Percentiles rank a stretch among this genome's conserved stretches.
phyloP scores from a whole-genome alignment of 1,140 invertebrate species.

The Cephus cinctus region DNA sequence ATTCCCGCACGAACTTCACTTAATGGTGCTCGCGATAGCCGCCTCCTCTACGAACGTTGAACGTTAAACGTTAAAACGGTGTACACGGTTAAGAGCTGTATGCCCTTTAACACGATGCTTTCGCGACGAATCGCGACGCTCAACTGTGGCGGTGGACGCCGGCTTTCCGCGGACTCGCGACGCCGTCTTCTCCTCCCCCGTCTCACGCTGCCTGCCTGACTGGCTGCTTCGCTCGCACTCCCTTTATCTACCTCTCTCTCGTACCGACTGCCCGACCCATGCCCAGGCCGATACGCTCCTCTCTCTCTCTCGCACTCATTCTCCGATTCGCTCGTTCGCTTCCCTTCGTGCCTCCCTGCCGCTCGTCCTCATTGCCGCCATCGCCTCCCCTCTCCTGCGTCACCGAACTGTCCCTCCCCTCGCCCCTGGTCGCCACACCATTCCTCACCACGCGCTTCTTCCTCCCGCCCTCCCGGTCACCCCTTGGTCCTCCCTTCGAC shows the following conservation, averaged over 20 bases:
- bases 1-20: too few relatives aligned
- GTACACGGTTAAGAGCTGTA: too few relatives aligned
- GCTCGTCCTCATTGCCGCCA: slow-evolving; percentile 5
- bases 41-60: too few relatives aligned
- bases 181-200: slow-evolving; percentile 20
- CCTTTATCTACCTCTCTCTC: slow-evolving; percentile 1
- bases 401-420: too few relatives aligned
- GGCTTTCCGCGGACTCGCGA: slow-evolving; percentile 29
- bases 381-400: slow-evolving; percentile 9
- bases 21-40: too few relatives aligned
- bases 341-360: slow-evolving; percentile 2
- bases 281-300: not conserved
- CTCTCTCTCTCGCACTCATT: too few relatives aligned
- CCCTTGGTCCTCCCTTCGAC: not conserved
- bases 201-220: not conserved
- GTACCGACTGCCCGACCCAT: slow-evolving; percentile 9
- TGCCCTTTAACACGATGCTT: slow-evolving; percentile 27
- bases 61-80: too few relatives aligned
- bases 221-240: not conserved
- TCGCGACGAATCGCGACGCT: slow-evolving; percentile 35
- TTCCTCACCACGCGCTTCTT: not conserved
- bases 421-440: not conserved
- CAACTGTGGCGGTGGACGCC: slow-evolving; percentile 35
- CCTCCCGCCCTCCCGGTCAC: not conserved
- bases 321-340: not conserved